Evolutionary conservation across 1,140 invertebrate genomes (phyloP).

Genomic region (Drosophila ambigua): DNA sequence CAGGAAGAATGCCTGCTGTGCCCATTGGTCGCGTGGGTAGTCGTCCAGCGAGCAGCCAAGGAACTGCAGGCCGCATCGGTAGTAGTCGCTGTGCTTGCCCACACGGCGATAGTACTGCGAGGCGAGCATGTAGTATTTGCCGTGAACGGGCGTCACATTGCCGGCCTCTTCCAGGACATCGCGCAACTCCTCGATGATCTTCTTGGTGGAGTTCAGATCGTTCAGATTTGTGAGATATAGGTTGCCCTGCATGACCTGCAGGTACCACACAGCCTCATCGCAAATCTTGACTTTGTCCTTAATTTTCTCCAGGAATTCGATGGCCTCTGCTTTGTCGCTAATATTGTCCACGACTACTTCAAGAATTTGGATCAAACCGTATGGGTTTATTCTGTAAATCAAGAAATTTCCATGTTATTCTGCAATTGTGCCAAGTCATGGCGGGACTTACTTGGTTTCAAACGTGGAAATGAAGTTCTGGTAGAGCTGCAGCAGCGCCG

Average conservation of each 20-base stretch:
- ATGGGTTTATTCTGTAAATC: constrained; percentile 93
- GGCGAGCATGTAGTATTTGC: constrained; percentile 96
- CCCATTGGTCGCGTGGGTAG: constrained; percentile 87
- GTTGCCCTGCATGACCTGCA: constrained; percentile 90
- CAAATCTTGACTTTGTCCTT: constrained; percentile 95
- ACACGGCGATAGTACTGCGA: constrained; percentile 92
- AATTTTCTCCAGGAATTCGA: constrained; percentile 93
- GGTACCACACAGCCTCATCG: constrained; percentile 91
- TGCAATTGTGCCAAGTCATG: constrained; percentile 6
- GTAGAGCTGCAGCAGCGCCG: constrained; percentile 94
- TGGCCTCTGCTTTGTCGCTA: constrained; percentile 91
- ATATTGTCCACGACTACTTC: constrained; percentile 92
- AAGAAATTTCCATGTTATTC: not conserved
- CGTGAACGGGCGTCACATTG: constrained; percentile 96
- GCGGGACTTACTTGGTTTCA: constrained; percentile 95
- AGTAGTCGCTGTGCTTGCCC: constrained; percentile 88
- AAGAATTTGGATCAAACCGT: constrained; percentile 95
- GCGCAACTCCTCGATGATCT: constrained; percentile 95
- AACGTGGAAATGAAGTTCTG: constrained; percentile 96
- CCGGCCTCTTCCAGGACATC: constrained; percentile 94
- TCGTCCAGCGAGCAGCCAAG: constrained; percentile 95
- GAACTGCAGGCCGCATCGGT: constrained; percentile 96
- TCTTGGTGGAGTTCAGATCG: constrained; percentile 92
- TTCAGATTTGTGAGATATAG: constrained; percentile 92
- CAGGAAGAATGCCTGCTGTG: constrained; percentile 94